Base-by-base conservation (phyloP, 30 jellyfish, hydroid and myxozoan species). In the Phacellophora camtschatica region DNA sequence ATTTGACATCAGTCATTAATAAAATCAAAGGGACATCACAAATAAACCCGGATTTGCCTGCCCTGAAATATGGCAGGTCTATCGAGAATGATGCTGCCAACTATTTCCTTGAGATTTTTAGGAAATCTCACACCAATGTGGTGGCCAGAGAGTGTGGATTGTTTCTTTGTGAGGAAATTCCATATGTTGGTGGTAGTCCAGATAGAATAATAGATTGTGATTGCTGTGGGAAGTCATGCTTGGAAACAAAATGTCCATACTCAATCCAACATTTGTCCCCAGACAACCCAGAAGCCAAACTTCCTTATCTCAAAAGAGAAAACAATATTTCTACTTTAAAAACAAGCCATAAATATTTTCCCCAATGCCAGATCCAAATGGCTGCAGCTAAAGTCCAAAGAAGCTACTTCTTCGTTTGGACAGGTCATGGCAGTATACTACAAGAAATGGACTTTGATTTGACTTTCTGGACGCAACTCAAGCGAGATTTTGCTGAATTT, bases 141-240 rank as follows among this genome's bases (percentile, higher is more conserved):
- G 36, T 10, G 16, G 10, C 36, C 18, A 66, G 9, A 8, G 69
- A 66, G 35, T 66, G 88, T 74, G 77, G 88, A 1, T 18, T 75
- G 29, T 75, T 75, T 28, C 78, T 75, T 56, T 56, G 31, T 37
- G 22, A 75, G 33, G 79, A 75, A 10, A 2, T 75, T 9, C 79
- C 79, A 13, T 75, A 55, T 58, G 50, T 75, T 18, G 96, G 96
- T 56, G 96, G 80, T 18, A 85, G 96, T 69, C 96, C 90, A 16
- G 96, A 73, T 61, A n/a, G 90, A 42, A 66, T 73, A 35, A 62
- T 73, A 23, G 53, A n/a, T 10, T 85, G 95, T 45, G 30, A 24
- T 19, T 70, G 95, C 37, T 71, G 89, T 65, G 89, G 66, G 43
- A 45, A 54, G 46, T 88, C 79, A 1, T 85, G 96, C 66, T 48